phyloP scores from a whole-genome alignment of 1,140 invertebrate species.

The Drosophila ironensis region DNA sequence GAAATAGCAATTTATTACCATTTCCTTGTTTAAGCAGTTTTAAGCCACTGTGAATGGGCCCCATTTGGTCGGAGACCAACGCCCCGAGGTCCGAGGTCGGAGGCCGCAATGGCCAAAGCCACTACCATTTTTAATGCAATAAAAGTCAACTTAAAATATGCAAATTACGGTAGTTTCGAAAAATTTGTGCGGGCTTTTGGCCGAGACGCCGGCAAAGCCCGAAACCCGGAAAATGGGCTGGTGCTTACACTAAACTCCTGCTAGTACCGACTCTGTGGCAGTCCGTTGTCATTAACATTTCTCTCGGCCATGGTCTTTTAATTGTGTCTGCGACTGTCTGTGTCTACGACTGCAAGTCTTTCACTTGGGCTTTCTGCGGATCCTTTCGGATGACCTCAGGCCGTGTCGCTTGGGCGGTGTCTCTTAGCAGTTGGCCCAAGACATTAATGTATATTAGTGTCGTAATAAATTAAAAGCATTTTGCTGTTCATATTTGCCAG shows the following conservation, averaged over 20 bases:
- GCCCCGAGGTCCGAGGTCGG: slow-evolving; percentile 51
- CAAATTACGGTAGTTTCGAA: slow-evolving; percentile 77
- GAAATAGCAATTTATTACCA: background rate
- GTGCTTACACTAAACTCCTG: slow-evolving; percentile 32
- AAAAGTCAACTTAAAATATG: slow-evolving; percentile 80
- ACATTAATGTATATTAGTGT: slow-evolving; percentile 81
- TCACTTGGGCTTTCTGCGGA: background rate
- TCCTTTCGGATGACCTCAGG: slow-evolving; percentile 40
- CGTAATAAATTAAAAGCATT: slow-evolving; percentile 79
- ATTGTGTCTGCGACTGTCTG: slow-evolving; percentile 62
- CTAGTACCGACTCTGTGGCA: slow-evolving; percentile 41
- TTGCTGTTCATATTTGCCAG: slow-evolving; percentile 74
- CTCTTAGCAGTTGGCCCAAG: slow-evolving; percentile 61
- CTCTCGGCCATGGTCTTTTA: slow-evolving; percentile 78
- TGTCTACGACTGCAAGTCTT: background rate
- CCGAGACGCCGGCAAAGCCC: slow-evolving; percentile 22
- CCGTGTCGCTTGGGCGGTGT: slow-evolving; percentile 26
- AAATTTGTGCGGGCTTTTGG: slow-evolving; percentile 68
- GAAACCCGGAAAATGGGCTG: slow-evolving; percentile 3
- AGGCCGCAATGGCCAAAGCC: slow-evolving; percentile 69
- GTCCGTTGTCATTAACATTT: slow-evolving; percentile 74
- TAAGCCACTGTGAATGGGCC: slow-evolving; percentile 13
- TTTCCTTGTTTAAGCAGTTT: too few species aligned
- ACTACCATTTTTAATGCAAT: slow-evolving; percentile 79
- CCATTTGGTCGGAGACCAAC: slow-evolving; percentile 22